phyloP scores from a whole-genome alignment of 2,113 vertebrate species.

The Festucalex cinctus region DNA sequence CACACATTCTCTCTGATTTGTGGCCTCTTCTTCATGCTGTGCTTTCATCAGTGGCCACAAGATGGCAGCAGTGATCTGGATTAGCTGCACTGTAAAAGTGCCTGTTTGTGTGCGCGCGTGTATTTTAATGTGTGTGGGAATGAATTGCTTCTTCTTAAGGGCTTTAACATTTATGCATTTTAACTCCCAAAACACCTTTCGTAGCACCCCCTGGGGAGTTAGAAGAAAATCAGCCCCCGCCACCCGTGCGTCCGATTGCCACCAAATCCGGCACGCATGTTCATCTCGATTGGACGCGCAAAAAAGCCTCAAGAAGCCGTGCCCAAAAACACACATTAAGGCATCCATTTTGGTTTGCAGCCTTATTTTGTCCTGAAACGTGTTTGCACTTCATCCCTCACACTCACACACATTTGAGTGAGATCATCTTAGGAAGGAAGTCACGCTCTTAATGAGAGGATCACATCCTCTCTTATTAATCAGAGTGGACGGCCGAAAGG shows the following conservation, averaged over 20 bases:
- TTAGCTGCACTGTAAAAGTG: conserved; percentile 9
- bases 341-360: neutral
- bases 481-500: neutral
- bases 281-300: neutral
- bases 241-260: neutral
- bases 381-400: conserved; percentile 10
- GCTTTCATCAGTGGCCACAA: conserved; percentile 40
- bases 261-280: neutral
- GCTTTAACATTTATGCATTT: neutral
- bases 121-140: conserved; percentile 19
- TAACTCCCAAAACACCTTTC: neutral
- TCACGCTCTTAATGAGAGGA: conserved; percentile 29
- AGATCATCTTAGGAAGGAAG: conserved; percentile 32
- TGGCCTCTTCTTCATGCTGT: neutral
- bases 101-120: no score
- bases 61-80: conserved; percentile 65
- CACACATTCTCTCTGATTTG: neutral
- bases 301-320: neutral
- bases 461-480: conserved; percentile 36
- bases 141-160: conserved; percentile 1
- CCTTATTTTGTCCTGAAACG: neutral
- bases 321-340: neutral
- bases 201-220: neutral
- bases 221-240: neutral
- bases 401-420: conserved; percentile 1